Percentiles rank a stretch among this genome's conserved stretches.
These are phyloP conservation scores for Anthoscopus minutus DNA, from an alignment of 2,113 vertebrate species.

Conservation along the genomic window DNA sequence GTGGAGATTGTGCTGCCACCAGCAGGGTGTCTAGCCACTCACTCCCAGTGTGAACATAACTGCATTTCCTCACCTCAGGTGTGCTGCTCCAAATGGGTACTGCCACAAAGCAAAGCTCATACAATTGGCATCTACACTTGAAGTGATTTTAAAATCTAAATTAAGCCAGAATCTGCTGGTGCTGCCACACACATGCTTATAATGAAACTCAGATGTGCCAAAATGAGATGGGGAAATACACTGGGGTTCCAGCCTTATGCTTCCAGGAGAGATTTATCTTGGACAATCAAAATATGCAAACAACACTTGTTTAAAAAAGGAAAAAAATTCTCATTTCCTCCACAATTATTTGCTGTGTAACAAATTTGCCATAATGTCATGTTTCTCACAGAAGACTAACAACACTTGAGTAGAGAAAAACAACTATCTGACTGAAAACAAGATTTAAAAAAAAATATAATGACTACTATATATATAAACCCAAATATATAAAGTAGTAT, in stretches of 20 bases:
- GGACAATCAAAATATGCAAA: neutral
- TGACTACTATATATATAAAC: neutral
- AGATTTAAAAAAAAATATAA: neutral
- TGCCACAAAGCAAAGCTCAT: neutral
- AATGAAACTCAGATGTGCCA: neutral
- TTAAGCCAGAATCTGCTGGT: neutral
- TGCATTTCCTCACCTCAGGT: neutral
- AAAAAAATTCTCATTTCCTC: neutral
- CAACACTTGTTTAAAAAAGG: neutral
- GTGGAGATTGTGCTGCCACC: fast-evolving
- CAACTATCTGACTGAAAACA: neutral
- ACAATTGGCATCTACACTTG: no score
- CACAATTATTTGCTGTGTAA: neutral
- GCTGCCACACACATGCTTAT: neutral
- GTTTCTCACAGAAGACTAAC: neutral
- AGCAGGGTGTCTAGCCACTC: neutral
- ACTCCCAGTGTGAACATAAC: neutral
- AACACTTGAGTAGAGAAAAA: neutral
- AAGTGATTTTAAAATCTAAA: neutral
- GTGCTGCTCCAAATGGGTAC: fast-evolving
- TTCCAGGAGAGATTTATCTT: neutral
- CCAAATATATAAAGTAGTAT: neutral
- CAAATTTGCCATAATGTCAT: neutral
- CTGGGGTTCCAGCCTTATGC: neutral
- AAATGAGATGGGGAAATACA: neutral